phyloP scores from a whole-genome alignment of 2,113 vertebrate genomes.

The Mionectes macconnelli region DNA sequence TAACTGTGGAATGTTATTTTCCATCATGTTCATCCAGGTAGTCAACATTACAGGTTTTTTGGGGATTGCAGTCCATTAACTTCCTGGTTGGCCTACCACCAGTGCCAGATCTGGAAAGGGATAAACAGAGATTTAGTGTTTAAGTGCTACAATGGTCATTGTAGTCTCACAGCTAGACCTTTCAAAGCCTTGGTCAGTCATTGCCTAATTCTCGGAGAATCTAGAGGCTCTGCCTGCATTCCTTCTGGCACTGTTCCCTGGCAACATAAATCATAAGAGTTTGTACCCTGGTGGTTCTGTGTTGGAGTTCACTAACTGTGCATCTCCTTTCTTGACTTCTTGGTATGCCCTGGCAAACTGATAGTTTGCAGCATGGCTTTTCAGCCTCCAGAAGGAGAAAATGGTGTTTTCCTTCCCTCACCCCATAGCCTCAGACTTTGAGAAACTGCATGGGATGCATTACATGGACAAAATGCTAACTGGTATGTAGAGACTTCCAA shows the following conservation, averaged over 20 bases:
- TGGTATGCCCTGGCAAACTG: background rate
- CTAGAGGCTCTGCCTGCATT: background rate
- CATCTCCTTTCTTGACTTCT: background rate
- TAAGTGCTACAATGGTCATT: background rate
- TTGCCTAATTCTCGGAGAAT: background rate
- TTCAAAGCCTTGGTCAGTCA: background rate
- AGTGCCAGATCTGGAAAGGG: background rate
- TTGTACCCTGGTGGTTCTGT: background rate
- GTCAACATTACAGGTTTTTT: background rate
- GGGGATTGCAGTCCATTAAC: background rate
- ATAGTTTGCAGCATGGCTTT: background rate
- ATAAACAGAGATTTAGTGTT: background rate
- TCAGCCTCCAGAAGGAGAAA: background rate
- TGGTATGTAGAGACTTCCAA: background rate
- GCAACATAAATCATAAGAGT: background rate
- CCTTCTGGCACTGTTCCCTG: background rate
- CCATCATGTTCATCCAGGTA: background rate
- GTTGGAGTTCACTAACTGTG: background rate
- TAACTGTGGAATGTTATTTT: background rate
- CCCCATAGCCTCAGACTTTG: background rate
- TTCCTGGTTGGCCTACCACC: background rate
- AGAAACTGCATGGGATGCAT: background rate
- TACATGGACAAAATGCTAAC: background rate
- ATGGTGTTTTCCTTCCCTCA: background rate
- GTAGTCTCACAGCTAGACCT: background rate